Base-by-base conservation (phyloP, 2,888 invertebrate genomes). In the Dione vanillae region DNA sequence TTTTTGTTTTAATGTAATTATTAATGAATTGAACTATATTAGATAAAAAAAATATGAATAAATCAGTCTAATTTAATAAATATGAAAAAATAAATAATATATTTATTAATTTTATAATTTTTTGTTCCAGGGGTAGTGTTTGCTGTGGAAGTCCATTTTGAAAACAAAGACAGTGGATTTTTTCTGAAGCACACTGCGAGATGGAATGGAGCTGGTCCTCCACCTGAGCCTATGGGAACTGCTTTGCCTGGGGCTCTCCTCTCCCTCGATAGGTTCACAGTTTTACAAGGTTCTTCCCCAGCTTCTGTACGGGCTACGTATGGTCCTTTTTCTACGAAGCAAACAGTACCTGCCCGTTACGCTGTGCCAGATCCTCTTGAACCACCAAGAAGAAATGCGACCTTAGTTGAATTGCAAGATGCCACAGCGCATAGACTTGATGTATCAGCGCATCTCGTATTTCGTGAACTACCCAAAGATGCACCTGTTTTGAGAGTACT, bases 251-350 rank as follows among this genome's bases (percentile, higher is more conserved):
- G 96, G 66, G 95, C 96, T 11, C 94, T 97, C 45, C 92, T 98
- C 65, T 97, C 97, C 66, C 95, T 97, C 75, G 97, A 98, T 90
- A 96, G 97, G 75, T 98, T 98, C 87, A 97, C 98, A 70, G 97
- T 99, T 47, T 96, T 98, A 80, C 97, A 98, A 87, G 97, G 97
- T 49, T 97, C 97, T 59, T 96, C 97, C 78, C 97, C 98, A 35
- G 97, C 97, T 43, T 97, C 98, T 35, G 97, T 99, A 52, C 95
- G 98, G 72, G 98, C 98, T 62, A 97, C 97, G 51, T 98, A 98
- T 85, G 99, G 98, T 6, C 98, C 98, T 9, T 98, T 98, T 91
- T 97, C 97, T 78, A 98, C 98, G 67, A 98, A 98, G 84, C 98
- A 98, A 90, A 98, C 98, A 0, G 98, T 98, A 49, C 98, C 98